Base-by-base conservation (phyloP, 1,140 invertebrate species). In the Drosophila tristis region DNA sequence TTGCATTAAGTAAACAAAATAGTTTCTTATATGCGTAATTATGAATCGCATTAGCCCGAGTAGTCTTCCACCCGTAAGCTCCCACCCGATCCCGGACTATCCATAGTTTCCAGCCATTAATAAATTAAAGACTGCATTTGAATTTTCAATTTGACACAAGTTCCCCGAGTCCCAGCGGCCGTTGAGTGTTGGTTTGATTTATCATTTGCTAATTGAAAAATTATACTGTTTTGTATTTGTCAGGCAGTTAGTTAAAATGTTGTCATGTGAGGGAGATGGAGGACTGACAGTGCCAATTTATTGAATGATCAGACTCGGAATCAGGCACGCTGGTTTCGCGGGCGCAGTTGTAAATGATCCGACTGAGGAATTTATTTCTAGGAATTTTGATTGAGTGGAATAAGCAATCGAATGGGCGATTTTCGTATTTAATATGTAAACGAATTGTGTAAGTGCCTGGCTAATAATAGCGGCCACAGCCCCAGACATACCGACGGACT, bases 131-230 rank as follows among this genome's bases (percentile, higher is more conserved):
- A 78, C 84, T 75, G 70, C 63, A 80, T 84, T 84, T 75, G 68
- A 84, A 84, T 84, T 84, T 84, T 74, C 76, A 76, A 74, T 66
- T 77, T 73, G 60, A 76, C 66, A 67, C 60, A 51, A 67, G 60
- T 42, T 68, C 62, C 72, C 71, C 75, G 57, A 31, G 62, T 29
- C 54, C 54, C 68, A 43, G 61, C 57, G 31, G 39, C 47, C 51
- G 48, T 31, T 80, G 59, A 61, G 84, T 85, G 89, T 90, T 80
- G 90, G 74, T 84, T 89, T 90, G 89, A 90, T 90, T 90, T 90
- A 90, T 90, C 80, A 90, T 84, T 87, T 90, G 87, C 77, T 90
- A 90, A 90, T 90, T 90, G 87, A 87, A 89, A 90, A 90, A 90
- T 90, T 90, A 90, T 90, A 90, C 80, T 78, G 77, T 76, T 78